These are phyloP conservation scores for Pseudomyrmex cubaensis DNA, from an alignment of 1,140 invertebrate genomes.

Conservation along the genomic window DNA sequence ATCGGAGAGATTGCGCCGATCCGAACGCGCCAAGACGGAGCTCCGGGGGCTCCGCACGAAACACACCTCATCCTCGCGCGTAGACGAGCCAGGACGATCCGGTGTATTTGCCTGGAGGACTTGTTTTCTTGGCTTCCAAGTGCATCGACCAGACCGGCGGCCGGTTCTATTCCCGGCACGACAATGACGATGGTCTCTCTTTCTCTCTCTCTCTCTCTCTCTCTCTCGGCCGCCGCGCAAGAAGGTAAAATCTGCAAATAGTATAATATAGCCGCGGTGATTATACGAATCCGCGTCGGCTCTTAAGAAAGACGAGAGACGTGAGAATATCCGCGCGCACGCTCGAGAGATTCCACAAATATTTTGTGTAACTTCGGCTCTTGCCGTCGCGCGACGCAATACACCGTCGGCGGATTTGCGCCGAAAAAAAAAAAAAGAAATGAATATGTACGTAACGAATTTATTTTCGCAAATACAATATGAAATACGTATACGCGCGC, in stretches of 20 bases:
- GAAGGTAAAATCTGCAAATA: constrained; percentile 66
- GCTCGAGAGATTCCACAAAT: not conserved
- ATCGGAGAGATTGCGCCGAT: constrained; percentile 25
- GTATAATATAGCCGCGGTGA: constrained; percentile 39
- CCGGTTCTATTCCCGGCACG: constrained; percentile 72
- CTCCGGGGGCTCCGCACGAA: not conserved
- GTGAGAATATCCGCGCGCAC: constrained; percentile 26
- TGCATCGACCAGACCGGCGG: constrained; percentile 68
- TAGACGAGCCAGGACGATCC: constrained; percentile 51
- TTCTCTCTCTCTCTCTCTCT: not conserved
- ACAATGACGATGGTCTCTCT: constrained; percentile 59
- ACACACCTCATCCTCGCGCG: constrained; percentile 22
- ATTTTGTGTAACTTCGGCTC: constrained; percentile 10
- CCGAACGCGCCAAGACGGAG: not conserved
- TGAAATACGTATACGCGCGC: not conserved
- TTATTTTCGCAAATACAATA: not conserved
- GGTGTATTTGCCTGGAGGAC: no score
- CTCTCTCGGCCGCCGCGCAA: constrained; percentile 42
- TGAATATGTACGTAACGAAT: not conserved
- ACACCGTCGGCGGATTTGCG: constrained; percentile 12
- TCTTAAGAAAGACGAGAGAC: not conserved
- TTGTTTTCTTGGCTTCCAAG: constrained; percentile 44
- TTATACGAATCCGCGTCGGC: constrained; percentile 55
- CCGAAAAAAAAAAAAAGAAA: not conserved
- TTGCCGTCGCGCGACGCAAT: not conserved